A percentile compares a stretch with the other conserved stretches of the same genome.
Evolutionary conservation across 2,797 vertebrate species (phyloP).

Genomic region (Enteromius radiatus): DNA sequence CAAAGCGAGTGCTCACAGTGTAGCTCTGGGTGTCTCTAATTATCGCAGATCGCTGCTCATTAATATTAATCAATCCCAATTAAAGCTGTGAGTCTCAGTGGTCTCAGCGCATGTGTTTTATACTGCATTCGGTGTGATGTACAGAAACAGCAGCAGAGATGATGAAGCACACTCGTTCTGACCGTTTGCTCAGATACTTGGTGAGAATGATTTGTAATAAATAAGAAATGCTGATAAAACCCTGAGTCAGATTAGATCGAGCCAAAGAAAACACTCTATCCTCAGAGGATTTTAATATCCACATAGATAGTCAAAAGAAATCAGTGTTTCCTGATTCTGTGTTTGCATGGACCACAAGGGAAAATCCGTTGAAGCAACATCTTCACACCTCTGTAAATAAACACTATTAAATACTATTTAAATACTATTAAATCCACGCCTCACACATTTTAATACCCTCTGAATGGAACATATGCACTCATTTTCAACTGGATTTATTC

Average conservation of each 20-base stretch:
- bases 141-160: not conserved
- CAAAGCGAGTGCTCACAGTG: constrained; percentile 18
- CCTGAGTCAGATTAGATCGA: not conserved
- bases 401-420: no score
- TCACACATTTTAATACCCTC: no score
- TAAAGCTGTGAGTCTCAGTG: constrained; percentile 21
- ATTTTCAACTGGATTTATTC: no score
- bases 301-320: no score
- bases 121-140: not conserved
- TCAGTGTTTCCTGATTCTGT: no score
- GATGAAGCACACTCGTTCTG: not conserved
- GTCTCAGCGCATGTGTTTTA: constrained; percentile 23
- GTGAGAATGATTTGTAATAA: not conserved
- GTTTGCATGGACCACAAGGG: no score
- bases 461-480: no score
- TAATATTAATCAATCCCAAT: constrained; percentile 55
- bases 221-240: not conserved
- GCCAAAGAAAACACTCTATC: not conserved
- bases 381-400: no score
- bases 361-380: no score
- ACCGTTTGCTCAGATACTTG: not conserved
- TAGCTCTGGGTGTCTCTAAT: constrained; percentile 40
- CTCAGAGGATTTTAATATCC: no score
- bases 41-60: constrained; percentile 35
- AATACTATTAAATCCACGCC: no score